A percentile compares a stretch with the other conserved stretches of the same genome.
phyloP scores from a whole-genome alignment of 2,113 vertebrate species.

The Macroglossus sobrinus region DNA sequence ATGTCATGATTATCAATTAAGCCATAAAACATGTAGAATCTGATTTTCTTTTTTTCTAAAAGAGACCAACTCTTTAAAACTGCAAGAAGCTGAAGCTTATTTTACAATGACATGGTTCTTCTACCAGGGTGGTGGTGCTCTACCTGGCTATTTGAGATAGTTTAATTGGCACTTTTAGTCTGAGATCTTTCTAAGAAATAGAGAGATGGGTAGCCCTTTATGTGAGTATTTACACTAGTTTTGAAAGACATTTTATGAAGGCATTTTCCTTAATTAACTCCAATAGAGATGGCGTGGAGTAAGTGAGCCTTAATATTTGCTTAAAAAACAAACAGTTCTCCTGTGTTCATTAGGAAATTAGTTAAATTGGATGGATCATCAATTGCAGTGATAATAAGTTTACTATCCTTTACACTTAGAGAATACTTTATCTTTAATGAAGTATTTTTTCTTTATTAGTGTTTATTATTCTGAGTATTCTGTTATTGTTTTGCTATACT shows the following conservation, averaged over 20 bases:
- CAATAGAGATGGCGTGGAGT: neutral
- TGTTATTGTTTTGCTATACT: neutral
- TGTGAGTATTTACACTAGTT: constrained; percentile 23
- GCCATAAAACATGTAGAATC: neutral
- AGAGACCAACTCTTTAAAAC: neutral
- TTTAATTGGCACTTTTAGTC: constrained; percentile 53
- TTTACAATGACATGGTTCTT: constrained; percentile 12
- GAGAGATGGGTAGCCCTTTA: constrained; percentile 41
- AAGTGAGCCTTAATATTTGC: neutral
- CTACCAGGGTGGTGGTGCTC: neutral
- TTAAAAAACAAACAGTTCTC: neutral
- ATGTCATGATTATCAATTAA: neutral
- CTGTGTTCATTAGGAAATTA: neutral
- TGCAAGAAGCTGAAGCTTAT: neutral
- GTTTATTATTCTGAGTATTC: neutral
- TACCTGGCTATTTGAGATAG: neutral
- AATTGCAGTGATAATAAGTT: neutral
- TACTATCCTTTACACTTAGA: neutral
- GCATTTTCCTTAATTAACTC: neutral
- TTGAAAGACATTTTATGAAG: constrained; percentile 4
- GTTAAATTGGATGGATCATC: neutral
- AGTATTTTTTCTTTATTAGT: neutral
- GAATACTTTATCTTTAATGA: neutral
- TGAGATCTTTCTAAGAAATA: constrained; percentile 60
- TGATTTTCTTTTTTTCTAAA: constrained; percentile 44